A percentile compares a stretch with the other conserved stretches of the same genome.
Conservation (phyloP, 2,113 vertebrate species). For the Carollia perspicillata region DNA sequence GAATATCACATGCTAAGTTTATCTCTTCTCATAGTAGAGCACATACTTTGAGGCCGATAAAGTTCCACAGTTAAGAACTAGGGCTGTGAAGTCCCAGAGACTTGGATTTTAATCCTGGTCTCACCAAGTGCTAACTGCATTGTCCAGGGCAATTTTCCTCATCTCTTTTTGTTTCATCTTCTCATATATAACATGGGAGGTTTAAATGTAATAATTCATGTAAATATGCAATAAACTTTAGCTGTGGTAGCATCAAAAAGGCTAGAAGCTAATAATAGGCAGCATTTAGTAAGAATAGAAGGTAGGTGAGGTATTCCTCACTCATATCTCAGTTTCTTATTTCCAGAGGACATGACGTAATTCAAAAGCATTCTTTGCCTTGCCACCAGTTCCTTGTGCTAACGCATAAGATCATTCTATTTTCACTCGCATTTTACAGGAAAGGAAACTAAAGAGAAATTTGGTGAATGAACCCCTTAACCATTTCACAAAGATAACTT, state of each 20-base stretch:
- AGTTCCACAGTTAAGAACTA: background rate
- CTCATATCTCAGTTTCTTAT: background rate
- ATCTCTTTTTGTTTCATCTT: slow-evolving; percentile 18
- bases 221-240: background rate
- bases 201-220: background rate
- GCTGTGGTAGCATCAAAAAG: background rate
- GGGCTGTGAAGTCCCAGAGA: background rate
- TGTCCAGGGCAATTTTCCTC: background rate
- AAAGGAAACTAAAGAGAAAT: background rate
- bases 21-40: background rate
- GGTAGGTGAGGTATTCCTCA: background rate
- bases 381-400: background rate
- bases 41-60: background rate
- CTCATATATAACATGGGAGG: background rate
- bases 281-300: background rate
- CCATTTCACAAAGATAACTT: background rate
- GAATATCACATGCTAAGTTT: background rate
- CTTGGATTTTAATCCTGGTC: background rate
- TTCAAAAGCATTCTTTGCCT: background rate
- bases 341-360: background rate
- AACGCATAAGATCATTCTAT: background rate
- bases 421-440: background rate
- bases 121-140: background rate
- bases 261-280: background rate
- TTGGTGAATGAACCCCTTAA: background rate